Evolutionary conservation across 2,797 vertebrate genomes (phyloP).

Genomic region (Lacerta agilis): DNA sequence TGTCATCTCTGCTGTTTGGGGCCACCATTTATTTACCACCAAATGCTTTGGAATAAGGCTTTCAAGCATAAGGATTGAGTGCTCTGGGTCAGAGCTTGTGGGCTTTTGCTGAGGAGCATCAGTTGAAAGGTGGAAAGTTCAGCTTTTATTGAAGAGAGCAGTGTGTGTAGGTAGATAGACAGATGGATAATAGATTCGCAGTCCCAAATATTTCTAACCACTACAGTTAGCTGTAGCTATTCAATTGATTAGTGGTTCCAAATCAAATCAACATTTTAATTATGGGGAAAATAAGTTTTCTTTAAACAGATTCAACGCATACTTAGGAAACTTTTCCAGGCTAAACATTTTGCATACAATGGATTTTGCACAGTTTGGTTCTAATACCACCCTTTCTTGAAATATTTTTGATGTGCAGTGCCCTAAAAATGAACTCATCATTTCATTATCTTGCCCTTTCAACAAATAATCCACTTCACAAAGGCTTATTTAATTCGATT

Average conservation of each 20-base stretch:
- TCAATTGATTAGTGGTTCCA: not conserved
- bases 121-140: not conserved
- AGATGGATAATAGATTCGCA: too few relatives aligned
- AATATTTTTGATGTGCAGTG: conserved; percentile 30
- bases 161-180: not conserved
- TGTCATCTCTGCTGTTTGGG: not conserved
- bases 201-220: conserved; percentile 3
- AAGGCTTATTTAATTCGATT: conserved; percentile 44
- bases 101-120: not conserved
- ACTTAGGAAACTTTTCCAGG: not conserved
- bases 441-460: conserved; percentile 34
- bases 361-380: conserved; percentile 17
- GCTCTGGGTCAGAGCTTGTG: not conserved
- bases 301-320: conserved; percentile 12
- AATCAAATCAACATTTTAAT: conserved; percentile 18
- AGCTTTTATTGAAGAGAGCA: too few relatives aligned
- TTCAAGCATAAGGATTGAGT: not conserved
- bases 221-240: not conserved
- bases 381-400: conserved; percentile 22
- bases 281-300: not conserved
- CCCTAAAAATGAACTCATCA: conserved; percentile 52
- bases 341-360: not conserved
- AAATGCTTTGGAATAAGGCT: not conserved
- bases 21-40: not conserved
- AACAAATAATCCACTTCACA: conserved; percentile 32